Evolutionary conservation across 2,888 invertebrate species (phyloP), one percentile per base, ranked within the genome.

Genomic region (Andrena fulva): DNA sequence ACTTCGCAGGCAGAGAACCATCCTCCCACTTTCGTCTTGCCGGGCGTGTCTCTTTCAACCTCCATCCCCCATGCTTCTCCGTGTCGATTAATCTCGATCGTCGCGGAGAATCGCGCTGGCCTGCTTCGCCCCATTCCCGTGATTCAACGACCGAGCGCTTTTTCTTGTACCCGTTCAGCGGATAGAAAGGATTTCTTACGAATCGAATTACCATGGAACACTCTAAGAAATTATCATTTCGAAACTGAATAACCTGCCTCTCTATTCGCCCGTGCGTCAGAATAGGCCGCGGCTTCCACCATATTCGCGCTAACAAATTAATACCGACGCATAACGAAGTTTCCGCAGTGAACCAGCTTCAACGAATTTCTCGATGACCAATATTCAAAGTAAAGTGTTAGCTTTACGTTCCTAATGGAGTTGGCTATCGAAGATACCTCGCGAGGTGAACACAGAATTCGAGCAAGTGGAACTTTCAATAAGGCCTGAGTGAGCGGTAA

Each of bases 71-170:
- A 29, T 59, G 59, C 52, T 67, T 60, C 77, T 79, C 70, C 76
- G 62, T 83, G 78, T 85, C 87, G 82, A 87, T 87, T 85, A 86
- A 86, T 89, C 87, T 83, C 85, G 88, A 85, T 87, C 87, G 77
- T 64, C 70, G 71, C 78, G 80, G 24, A 29, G 68, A 84, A 83
- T 79, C 82, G 78, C 81, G 86, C 85, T 84, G 74, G 79, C 24
- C 73, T 54, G 60, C 54, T 71, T 71, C 63, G 56, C 73, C 35
- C 68, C 62, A 72, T 77, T 73, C 70, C 59, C 63, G 20, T 60
- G 80, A 86, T 75, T 78, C 71, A 72, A 42, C 72, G 50, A 52
- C 35, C 78, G 59, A 75, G 77, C 72, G 62, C 50, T 75, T 78
- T 78, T 82, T 77, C 72, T 67, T 74, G 48, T 35, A 35, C 50